Base-by-base conservation (phyloP, 2,888 invertebrate genomes). In the Drosophila cognata region DNA sequence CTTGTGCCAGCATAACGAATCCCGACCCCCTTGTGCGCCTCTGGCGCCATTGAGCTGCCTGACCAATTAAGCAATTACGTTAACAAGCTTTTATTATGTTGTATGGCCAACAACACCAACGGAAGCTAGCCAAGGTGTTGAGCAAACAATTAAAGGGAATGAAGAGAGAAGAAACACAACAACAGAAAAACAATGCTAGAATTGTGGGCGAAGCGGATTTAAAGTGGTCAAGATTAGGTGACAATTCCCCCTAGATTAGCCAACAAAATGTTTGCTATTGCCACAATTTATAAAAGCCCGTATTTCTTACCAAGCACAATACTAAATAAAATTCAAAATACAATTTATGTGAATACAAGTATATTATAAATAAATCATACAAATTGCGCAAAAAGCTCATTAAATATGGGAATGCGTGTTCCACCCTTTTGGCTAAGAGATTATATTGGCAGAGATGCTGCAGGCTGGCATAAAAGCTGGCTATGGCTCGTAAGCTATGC, bases 11-110 rank as follows among this genome's bases (percentile, higher is more conserved):
- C 53, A 50, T 64, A 48, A 28, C 51, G 35, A 48, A 43, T 48
- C 18, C 46, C 13, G 11, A 29, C 31, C 38, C 25, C 35, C 21
- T 38, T 21, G 18, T 18, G 10, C 46, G 16, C n/a, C 13, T n/a
- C 31, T 16, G 33, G 51, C 25, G 46, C 61, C 55, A 29, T 18
- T 36, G 62, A 52, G 43, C 61, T 53, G 46, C 55, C 57, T 71
- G 77, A 81, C 80, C 88, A 88, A 88, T 88, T 88, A 88, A 90
- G 90, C 86, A 88, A 90, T 88, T 88, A 88, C 78, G 79, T 71
- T 88, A 88, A 90, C 87, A 86, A 88, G 87, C 88, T 85, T 84
- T 89, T 88, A 87, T 90, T 88, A 81, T 83, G 79, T 78, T 82
- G 83, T 58, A 75, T 70, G 73, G 73, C 56, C 52, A 66, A 48